Evolutionary conservation across 1,140 invertebrate species (phyloP).

Genomic region (Oncopodura yosiiana): DNA sequence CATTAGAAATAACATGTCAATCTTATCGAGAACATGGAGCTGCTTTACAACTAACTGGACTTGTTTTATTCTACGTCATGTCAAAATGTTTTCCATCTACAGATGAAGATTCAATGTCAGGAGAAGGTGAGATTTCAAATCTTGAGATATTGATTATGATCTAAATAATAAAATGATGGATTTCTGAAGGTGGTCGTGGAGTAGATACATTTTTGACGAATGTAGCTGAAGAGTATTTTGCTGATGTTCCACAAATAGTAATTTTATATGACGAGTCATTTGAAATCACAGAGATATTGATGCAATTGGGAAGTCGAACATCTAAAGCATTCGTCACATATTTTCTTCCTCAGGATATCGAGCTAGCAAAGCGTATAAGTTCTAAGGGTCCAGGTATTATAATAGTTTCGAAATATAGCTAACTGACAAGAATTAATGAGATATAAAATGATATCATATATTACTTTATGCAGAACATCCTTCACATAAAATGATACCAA

Average conservation of each 20-base stretch:
- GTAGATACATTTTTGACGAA: slow-evolving; percentile 23
- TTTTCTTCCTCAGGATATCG: slow-evolving; percentile 24
- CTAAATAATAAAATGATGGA: too few relatives aligned
- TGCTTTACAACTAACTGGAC: slow-evolving; percentile 8
- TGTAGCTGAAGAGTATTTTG: slow-evolving; percentile 26
- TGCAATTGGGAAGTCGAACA: slow-evolving; percentile 13
- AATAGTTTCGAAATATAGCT: background rate
- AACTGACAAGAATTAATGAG: background rate
- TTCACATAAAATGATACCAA: slow-evolving; percentile 28
- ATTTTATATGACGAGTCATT: slow-evolving; percentile 32
- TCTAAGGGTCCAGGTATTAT: too few relatives aligned
- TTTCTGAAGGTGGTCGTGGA: slow-evolving; percentile 15
- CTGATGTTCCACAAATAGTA: slow-evolving; percentile 19
- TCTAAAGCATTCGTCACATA: slow-evolving; percentile 29
- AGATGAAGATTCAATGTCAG: slow-evolving; percentile 1
- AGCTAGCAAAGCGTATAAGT: slow-evolving; percentile 1
- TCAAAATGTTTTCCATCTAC: slow-evolving; percentile 12
- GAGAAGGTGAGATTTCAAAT: too few relatives aligned
- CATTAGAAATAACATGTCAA: slow-evolving; percentile 12
- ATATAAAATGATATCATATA: background rate
- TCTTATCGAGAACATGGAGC: slow-evolving; percentile 6
- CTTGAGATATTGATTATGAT: too few relatives aligned
- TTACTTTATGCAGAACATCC: slow-evolving; percentile 22
- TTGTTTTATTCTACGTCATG: slow-evolving; percentile 19
- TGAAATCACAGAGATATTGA: slow-evolving; percentile 26